A percentile compares a stretch with the other conserved stretches of the same genome.
phyloP scores from a whole-genome alignment of 2,888 invertebrate genomes.

The Leucophora obtusa region DNA sequence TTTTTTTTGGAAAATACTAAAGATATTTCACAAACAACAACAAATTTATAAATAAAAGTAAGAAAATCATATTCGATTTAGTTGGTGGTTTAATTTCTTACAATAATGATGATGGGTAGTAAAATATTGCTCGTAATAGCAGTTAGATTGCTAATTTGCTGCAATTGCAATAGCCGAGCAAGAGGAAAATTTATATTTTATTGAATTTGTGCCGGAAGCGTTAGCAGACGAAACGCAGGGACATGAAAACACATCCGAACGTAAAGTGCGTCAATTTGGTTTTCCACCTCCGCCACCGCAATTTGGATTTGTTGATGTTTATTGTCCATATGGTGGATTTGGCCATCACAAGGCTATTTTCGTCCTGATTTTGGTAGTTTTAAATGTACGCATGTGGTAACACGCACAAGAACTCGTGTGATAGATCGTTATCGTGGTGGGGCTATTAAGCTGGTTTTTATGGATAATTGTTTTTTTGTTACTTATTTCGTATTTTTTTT shows the following conservation, averaged over 20 bases:
- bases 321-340: conserved; percentile 1
- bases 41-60: conserved; percentile 21
- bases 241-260: conserved; percentile 60
- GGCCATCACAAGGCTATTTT: neutral
- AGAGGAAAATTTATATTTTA: neutral
- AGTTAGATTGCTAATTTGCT: conserved; percentile 4
- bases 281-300: conserved; percentile 66
- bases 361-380: conserved; percentile 55
- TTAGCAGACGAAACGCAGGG: conserved; percentile 55
- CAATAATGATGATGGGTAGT: conserved; percentile 12
- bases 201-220: conserved; percentile 6
- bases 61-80: conserved; percentile 15
- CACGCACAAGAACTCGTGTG: conserved; percentile 70
- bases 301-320: conserved; percentile 53
- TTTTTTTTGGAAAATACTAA: no score
- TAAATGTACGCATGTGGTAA: conserved; percentile 68
- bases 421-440: conserved; percentile 65
- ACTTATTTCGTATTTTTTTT: neutral
- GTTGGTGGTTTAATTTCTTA: conserved; percentile 7
- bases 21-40: no score
- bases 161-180: conserved; percentile 4
- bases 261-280: conserved; percentile 70
- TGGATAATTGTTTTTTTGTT: conserved; percentile 32
- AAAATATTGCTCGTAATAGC: neutral
- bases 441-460: conserved; percentile 39